Base-by-base conservation (phyloP, 2,797 vertebrate species). In the Carcharodon carcharias region DNA sequence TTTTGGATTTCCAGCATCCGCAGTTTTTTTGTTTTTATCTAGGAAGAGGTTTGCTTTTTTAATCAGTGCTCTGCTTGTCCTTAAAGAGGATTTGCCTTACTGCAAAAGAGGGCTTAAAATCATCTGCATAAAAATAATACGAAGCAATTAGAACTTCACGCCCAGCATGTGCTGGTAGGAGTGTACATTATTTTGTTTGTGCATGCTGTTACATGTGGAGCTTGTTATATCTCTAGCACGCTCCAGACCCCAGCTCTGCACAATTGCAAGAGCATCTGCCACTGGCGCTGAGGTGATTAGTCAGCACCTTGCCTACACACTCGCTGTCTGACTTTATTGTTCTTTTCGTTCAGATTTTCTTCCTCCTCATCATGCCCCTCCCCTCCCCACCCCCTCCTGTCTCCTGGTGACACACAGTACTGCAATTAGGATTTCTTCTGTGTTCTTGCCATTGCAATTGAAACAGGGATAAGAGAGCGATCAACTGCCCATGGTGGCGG, bases 171-270 rank as follows among this genome's bases (percentile, higher is more conserved):
- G 61, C 91, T n/a, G 58, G 18, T 40, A 61, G 91, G 91, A 23
- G 16, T 93, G 35, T 67, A 61, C 61, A 65, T 93, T 93, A 61
- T 93, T 65, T 61, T 3, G 16, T 63, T n/a, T 6, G 31, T 92
- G 35, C 58, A 56, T 92, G 89, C 89, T 92, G 80, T 92, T 16
- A 61, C 89, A n/a, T n/a, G 89, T 92, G 89, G 58, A 92, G 58
- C 56, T 92, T 61, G 58, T 92, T 92, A 92, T 92, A n/a, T n/a
- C 23, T 1, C 89, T 14, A n/a, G 89, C 91, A 40, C 91, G 21
- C 91, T 93, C 12, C 61, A 93, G n/a, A 45, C 88, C 88, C 31
- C 61, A 4, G 80, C 40, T 85, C 40, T 23, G 40, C 40, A 85
- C 80, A 65, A 67, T 65, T n/a, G 61, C 14, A 67, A 50, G 21